Evolutionary conservation across 2,797 vertebrate species (phyloP), one percentile per base, ranked within the genome.

Genomic region (Tangara arthus): DNA sequence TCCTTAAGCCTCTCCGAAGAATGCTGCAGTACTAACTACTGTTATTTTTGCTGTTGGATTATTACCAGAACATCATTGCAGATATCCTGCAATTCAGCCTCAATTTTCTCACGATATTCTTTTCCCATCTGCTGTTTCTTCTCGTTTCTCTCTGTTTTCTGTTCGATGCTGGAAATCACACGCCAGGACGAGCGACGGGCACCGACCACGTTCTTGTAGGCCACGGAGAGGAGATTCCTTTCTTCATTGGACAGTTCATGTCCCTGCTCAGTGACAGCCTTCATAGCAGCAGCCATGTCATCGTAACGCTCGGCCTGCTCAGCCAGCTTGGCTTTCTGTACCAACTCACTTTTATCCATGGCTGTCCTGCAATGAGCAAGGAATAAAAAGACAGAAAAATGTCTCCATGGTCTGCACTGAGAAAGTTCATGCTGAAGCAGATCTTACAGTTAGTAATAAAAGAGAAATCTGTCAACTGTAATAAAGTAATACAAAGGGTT

Each of bases 271-370:
- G 99, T 99, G 97, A 99, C 99, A 0, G 97, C 97, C 97, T 99
- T 99, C 99, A 99, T 99, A 77, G 99, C 98, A 39, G 98, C 96
- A 28, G 99, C 99, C 99, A 99, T 99, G 93, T 99, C 99, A 91
- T 99, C 99, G 8, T 99, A 99, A 93, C 99, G 99, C 98, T 99
- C 99, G 3, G 99, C 99, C 98, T 99, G 99, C 95, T 99, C 99
- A 3, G 99, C 98, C n/a, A 99, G 98, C 88, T 99, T 99, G 97
- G 99, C 99, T 97, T 99, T 99, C 99, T 99, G 99, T 94, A 99
- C 99, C 98, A 99, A 98, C 95, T 99, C 99, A 90, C 98, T 98
- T 98, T 99, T 99, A 98, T 99, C 99, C 99, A 99, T 99, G 98
- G 98, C 97, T 97, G 95, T 97, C 98, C 96, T 97, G 90, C 95